These are phyloP conservation scores for Thalassarche chlororhynchos DNA, from an alignment of 2,113 vertebrate species.

Conservation along the genomic window DNA sequence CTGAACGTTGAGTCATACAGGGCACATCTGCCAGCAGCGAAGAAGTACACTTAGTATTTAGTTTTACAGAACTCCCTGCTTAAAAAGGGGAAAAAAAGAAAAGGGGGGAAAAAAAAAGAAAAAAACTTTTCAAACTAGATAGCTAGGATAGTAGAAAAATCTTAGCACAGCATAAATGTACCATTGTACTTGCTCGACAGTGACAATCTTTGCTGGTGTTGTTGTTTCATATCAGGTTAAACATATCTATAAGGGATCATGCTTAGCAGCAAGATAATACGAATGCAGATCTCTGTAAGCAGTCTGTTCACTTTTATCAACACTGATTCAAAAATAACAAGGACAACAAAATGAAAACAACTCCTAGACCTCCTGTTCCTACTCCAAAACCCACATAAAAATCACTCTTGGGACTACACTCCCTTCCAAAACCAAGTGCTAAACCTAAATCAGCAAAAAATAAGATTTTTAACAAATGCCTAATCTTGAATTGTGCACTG, in stretches of 20 bases:
- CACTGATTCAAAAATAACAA: not conserved
- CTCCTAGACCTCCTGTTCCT: not conserved
- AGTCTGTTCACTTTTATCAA: not conserved
- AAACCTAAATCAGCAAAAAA: not conserved
- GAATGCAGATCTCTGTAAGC: not conserved
- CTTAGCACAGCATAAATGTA: not conserved
- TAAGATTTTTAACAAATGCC: not conserved
- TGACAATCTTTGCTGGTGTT: not conserved
- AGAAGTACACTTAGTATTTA: not conserved
- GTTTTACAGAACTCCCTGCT: not conserved
- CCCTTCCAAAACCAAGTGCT: not conserved
- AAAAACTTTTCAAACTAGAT: not conserved
- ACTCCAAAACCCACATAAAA: not conserved
- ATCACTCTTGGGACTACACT: not conserved
- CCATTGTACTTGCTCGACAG: fast-evolving
- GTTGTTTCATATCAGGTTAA: not conserved
- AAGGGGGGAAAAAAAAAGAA: fast-evolving
- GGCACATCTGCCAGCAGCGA: not conserved
- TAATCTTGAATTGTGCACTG: not conserved
- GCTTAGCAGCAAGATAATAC: not conserved
- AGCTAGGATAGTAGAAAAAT: not conserved
- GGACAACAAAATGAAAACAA: not conserved
- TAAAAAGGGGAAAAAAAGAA: fast-evolving
- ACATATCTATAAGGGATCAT: not conserved
- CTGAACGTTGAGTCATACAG: not conserved